A percentile compares a stretch with the other conserved stretches of the same genome.
These are phyloP conservation scores for Condylostylus longicornis DNA, from an alignment of 1,140 invertebrate species.

Conservation along the genomic window DNA sequence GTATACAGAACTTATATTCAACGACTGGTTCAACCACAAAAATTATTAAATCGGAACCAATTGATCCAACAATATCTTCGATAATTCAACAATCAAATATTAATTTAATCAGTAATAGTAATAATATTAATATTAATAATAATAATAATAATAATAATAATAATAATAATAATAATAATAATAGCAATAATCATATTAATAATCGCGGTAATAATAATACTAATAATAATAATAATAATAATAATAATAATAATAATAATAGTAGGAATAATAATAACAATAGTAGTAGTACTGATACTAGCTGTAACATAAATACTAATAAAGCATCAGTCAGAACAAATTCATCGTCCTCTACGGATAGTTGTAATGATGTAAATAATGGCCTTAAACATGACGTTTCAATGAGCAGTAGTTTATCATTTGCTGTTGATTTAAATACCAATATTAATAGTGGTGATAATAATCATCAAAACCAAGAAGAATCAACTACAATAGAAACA, in stretches of 20 bases:
- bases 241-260: constrained; percentile 14
- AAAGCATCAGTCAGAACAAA: constrained; percentile 7
- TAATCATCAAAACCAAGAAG: too few relatives aligned
- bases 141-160: constrained; percentile 12
- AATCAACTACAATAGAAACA: too few relatives aligned
- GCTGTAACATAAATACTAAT: constrained; percentile 9
- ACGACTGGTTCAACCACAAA: background rate
- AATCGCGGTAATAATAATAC: constrained; percentile 14
- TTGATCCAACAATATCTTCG: background rate
- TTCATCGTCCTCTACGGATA: too few relatives aligned
- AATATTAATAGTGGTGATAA: constrained; percentile 21
- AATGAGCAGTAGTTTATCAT: constrained; percentile 12
- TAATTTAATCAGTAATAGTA: constrained; percentile 17
- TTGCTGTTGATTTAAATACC: constrained; percentile 25
- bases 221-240: constrained; percentile 25
- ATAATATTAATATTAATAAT: constrained; percentile 25
- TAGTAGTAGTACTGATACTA: constrained; percentile 4
- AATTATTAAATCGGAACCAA: too few relatives aligned
- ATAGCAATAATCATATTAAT: constrained; percentile 5
- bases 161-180: background rate
- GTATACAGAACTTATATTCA: background rate
- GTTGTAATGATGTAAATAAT: too few relatives aligned
- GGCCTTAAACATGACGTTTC: constrained; percentile 17
- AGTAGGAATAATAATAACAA: background rate
- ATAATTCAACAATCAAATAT: constrained; percentile 10